Evolutionary conservation across 1,140 invertebrate genomes (phyloP).

Genomic region (Drosophila pseudoobscura): DNA sequence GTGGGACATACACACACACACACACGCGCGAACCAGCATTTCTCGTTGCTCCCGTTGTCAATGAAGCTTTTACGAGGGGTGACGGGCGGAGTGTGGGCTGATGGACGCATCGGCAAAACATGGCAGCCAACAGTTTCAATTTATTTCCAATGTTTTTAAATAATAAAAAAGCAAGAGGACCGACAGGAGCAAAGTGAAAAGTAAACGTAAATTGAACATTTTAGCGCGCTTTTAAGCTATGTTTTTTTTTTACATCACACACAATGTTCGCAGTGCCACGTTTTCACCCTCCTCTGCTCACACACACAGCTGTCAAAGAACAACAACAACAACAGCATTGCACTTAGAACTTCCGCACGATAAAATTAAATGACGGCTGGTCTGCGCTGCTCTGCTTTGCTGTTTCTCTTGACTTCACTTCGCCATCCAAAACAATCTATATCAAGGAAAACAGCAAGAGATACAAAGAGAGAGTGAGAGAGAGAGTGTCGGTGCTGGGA

Average conservation of each 20-base stretch:
- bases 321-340: conserved; percentile 52
- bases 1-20: conserved; percentile 3
- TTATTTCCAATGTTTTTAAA: conserved; percentile 76
- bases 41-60: conserved; percentile 47
- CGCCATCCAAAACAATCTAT: conserved; percentile 68
- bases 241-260: conserved; percentile 7
- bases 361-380: conserved; percentile 79
- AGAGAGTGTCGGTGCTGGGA: background rate
- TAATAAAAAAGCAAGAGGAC: conserved; percentile 7
- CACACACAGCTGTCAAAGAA: conserved; percentile 37
- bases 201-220: conserved; percentile 79
- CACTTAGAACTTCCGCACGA: conserved; percentile 79
- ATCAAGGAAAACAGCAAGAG: conserved; percentile 45
- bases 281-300: background rate
- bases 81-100: background rate
- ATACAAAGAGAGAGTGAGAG: background rate
- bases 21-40: conserved; percentile 6
- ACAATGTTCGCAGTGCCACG: conserved; percentile 10
- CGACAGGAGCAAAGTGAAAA: conserved; percentile 22
- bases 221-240: conserved; percentile 79
- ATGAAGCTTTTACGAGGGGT: conserved; percentile 55
- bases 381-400: conserved; percentile 50
- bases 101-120: conserved; percentile 13
- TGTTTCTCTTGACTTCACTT: conserved; percentile 6
- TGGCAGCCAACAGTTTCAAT: conserved; percentile 57